Evolutionary conservation across 2,797 vertebrate genomes (phyloP), one percentile per base, ranked within the genome.

Genomic region (Basileuterus tristriatus): DNA sequence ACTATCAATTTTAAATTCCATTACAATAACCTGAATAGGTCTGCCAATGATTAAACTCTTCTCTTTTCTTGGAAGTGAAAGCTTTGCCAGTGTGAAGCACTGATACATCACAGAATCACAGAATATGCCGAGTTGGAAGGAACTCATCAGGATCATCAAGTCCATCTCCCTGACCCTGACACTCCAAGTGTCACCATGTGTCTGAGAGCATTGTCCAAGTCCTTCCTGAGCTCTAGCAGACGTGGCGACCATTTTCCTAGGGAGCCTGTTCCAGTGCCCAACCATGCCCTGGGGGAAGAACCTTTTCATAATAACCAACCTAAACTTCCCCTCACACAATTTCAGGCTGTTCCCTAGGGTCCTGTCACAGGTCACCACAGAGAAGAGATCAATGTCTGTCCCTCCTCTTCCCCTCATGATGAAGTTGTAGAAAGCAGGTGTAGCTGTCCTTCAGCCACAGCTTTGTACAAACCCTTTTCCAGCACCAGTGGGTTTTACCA

Each of bases 231-330:
- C 21, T 78, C 41, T 78, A 43, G 4, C 36, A 63, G 49, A 4
- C 24, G 34, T 70, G 17, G 26, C 63, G 24, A 20, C 17, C 14
- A 30, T 29, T 41, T 21, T 21, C 47, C 49, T 63, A 4, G 17
- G 41, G 17, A 86, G 18, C 21, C 13, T 63, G 14, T 70, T 63
- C 12, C 41, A 55, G 12, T 32, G 55, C 8, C 56, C 30, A 55
- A 1, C 3, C 30, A 41, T 0, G 0, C 41, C 22, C 47, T 55
- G 14, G 21, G 34, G 5, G 21, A 62, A 69, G 21, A 86, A 41
- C 5, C 14, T 34, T 29, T 39, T 47, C 4, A 5, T 47, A 27
- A 55, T 32, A 30, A 15, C 14, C 21, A 70, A 32, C 17, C 8
- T 62, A 63, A 70, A 70, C 34, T 15, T 62, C 21, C 17, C 14